Percentiles rank a stretch among this genome's conserved stretches.
These are phyloP conservation scores for Eulemur rubriventer DNA, from an alignment of 2,797 vertebrate genomes.

Conservation along the genomic window DNA sequence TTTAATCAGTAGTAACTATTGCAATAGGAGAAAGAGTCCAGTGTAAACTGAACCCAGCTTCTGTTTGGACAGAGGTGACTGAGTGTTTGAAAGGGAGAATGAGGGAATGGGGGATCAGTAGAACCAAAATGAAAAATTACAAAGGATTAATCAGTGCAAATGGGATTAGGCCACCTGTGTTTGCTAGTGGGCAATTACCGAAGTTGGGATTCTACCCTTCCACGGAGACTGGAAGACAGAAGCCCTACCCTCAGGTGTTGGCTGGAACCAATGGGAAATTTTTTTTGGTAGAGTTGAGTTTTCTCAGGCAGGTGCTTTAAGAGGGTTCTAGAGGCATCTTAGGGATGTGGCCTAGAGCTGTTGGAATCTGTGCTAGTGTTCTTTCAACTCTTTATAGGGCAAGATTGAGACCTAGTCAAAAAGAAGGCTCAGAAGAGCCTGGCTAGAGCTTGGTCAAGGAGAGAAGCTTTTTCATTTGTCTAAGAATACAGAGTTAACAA, in stretches of 20 bases:
- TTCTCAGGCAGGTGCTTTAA: background rate
- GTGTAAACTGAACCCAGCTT: background rate
- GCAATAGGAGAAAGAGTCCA: background rate
- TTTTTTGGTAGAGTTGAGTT: background rate
- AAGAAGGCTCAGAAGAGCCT: background rate
- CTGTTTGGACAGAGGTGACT: background rate
- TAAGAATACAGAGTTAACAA: background rate
- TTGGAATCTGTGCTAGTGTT: background rate
- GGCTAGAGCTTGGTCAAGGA: background rate
- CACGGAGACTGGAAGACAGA: background rate
- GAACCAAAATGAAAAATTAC: background rate
- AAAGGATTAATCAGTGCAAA: background rate
- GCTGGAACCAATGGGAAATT: background rate
- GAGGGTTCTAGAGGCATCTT: background rate
- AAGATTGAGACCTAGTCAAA: background rate
- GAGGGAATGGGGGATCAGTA: background rate
- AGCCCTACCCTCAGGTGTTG: background rate
- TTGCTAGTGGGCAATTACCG: background rate
- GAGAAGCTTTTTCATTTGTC: background rate
- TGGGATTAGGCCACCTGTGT: background rate
- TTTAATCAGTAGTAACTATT: background rate
- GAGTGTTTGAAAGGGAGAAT: background rate
- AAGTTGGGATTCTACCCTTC: background rate
- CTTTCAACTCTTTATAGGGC: background rate
- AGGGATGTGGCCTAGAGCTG: background rate